Percentiles rank a stretch among this genome's conserved stretches.
phyloP scores from a whole-genome alignment of 2,113 vertebrate genomes.

The Apistogramma diplotaenia region DNA sequence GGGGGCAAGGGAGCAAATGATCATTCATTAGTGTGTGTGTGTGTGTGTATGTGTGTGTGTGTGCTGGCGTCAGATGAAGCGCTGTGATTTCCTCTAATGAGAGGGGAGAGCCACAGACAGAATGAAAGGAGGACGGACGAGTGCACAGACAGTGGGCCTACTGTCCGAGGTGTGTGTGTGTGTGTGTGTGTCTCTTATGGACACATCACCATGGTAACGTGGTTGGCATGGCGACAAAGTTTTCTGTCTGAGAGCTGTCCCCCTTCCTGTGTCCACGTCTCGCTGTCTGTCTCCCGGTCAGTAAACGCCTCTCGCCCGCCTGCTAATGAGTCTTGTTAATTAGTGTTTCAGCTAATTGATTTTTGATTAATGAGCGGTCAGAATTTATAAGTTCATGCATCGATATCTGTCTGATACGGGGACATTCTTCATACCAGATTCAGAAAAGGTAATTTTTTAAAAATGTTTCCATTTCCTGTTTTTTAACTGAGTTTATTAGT shows the following conservation, averaged over 20 bases:
- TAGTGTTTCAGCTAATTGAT: background rate
- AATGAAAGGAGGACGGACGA: background rate
- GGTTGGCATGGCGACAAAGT: constrained; percentile 33
- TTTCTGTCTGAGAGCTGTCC: background rate
- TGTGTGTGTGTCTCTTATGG: background rate
- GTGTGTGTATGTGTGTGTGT: background rate
- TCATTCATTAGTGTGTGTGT: background rate
- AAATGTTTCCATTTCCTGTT: no score
- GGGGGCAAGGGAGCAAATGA: no score
- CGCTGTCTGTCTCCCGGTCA: background rate
- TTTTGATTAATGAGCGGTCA: background rate
- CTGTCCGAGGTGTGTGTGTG: constrained; percentile 27
- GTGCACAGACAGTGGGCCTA: constrained; percentile 9
- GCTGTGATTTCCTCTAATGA: constrained; percentile 55
- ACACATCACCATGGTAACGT: constrained; percentile 28
- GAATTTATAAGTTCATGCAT: background rate
- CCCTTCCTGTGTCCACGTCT: background rate
- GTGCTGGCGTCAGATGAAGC: constrained; percentile 37
- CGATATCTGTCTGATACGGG: background rate
- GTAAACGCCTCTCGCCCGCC: background rate
- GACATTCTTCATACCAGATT: fast-evolving
- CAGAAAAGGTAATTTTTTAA: background rate
- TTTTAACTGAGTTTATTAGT: no score
- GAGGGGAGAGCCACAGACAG: background rate
- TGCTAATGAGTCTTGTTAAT: background rate